phyloP scores from a whole-genome alignment of 2,113 vertebrate genomes.

The Zapus hudsonius region DNA sequence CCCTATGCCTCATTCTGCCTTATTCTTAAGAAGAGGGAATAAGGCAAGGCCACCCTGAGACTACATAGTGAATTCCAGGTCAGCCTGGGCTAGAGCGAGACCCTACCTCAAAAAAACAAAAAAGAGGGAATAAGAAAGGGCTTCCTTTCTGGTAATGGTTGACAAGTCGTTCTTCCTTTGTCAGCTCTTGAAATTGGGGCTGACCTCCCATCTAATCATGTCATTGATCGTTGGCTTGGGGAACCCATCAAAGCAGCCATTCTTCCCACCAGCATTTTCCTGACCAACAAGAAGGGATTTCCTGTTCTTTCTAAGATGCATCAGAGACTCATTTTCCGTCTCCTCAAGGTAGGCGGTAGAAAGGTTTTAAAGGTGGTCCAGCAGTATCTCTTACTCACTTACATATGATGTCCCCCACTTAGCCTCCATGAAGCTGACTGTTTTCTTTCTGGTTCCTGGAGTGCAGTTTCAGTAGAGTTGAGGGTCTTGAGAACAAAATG shows the following conservation, averaged over 20 bases:
- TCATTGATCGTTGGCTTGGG: slow-evolving; percentile 95
- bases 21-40: background rate
- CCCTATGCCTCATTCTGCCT: background rate
- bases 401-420: background rate
- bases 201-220: slow-evolving; percentile 91
- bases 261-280: slow-evolving; percentile 93
- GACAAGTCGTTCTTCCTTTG: background rate
- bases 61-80: too few species aligned
- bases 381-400: background rate
- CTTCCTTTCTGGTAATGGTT: background rate
- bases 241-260: slow-evolving; percentile 96
- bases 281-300: slow-evolving; percentile 97
- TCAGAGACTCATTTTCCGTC: slow-evolving; percentile 92
- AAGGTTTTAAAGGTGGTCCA: background rate
- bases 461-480: background rate
- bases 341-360: slow-evolving; percentile 90
- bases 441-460: background rate
- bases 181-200: slow-evolving; percentile 92
- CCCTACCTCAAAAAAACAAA: too few species aligned
- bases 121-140: background rate
- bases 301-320: slow-evolving; percentile 94
- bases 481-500: background rate
- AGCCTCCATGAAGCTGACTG: too few species aligned
- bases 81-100: too few species aligned
- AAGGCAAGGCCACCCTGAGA: too few species aligned